These are phyloP conservation scores for Pristionchus maxplancki DNA, from an alignment of 2,888 invertebrate genomes.

Conservation along the genomic window DNA sequence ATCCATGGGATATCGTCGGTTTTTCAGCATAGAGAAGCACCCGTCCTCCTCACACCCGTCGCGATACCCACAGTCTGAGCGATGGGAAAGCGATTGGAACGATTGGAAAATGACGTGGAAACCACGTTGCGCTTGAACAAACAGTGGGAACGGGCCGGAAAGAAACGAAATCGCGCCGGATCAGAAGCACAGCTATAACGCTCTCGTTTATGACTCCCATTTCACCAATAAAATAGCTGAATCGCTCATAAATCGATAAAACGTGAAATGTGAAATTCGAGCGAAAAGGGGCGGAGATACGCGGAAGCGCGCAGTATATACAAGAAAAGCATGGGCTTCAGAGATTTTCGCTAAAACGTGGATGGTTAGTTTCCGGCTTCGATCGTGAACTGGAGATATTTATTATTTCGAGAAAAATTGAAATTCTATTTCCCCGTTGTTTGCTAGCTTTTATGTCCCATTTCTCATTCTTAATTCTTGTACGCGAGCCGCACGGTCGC, in stretches of 20 bases:
- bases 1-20: conserved; percentile 36
- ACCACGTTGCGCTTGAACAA: conserved; percentile 20
- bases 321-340: background rate
- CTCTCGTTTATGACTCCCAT: background rate
- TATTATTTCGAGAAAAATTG: background rate
- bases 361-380: background rate
- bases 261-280: background rate
- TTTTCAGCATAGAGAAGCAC: conserved; percentile 13
- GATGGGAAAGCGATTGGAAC: background rate
- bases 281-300: no score
- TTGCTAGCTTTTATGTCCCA: background rate
- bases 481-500: background rate
- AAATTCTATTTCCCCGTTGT: background rate
- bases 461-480: background rate
- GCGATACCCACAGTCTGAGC: conserved; percentile 16
- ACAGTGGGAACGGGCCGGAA: background rate
- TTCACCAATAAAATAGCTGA: background rate
- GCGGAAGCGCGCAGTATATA: background rate
- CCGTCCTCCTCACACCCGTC: conserved; percentile 30
- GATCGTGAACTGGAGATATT: background rate
- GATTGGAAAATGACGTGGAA: conserved; percentile 21
- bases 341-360: background rate
- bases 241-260: background rate
- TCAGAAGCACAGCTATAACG: background rate
- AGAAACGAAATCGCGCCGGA: no score